phyloP scores from a whole-genome alignment of 1,140 invertebrate species.

The Sitophilus oryzae region DNA sequence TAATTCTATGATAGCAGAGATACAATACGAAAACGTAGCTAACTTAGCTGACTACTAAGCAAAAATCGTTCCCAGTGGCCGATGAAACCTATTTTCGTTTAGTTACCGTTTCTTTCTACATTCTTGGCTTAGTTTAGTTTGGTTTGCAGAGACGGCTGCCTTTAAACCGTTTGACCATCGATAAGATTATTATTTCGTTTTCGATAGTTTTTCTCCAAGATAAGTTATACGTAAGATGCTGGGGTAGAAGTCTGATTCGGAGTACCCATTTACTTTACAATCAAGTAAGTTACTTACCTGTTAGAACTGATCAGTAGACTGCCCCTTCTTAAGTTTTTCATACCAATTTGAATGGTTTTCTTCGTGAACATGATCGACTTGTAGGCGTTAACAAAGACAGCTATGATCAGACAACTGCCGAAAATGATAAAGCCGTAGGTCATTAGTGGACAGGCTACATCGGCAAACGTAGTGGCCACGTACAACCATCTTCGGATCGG shows the following conservation, averaged over 20 bases:
- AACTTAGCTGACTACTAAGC: too few relatives aligned
- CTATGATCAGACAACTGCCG: conserved; percentile 57
- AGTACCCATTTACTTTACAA: neutral
- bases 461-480: conserved; percentile 67
- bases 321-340: conserved; percentile 52
- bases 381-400: conserved; percentile 64
- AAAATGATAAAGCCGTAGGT: conserved; percentile 65
- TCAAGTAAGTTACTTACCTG: conserved; percentile 5
- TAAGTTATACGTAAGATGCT: too few relatives aligned
- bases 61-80: too few relatives aligned
- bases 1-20: too few relatives aligned
- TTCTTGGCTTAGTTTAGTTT: too few relatives aligned
- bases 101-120: too few relatives aligned
- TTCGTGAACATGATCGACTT: conserved; percentile 67
- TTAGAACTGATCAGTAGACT: conserved; percentile 23
- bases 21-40: too few relatives aligned
- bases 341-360: conserved; percentile 71
- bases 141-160: too few relatives aligned
- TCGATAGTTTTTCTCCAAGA: neutral
- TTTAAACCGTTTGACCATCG: too few relatives aligned
- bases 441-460: conserved; percentile 59
- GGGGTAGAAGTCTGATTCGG: too few relatives aligned
- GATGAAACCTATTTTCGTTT: too few relatives aligned
- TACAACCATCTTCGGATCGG: conserved; percentile 70
- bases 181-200: too few relatives aligned